phyloP scores from a whole-genome alignment of 2,888 invertebrate genomes.

The Meiosimyza decipiens region DNA sequence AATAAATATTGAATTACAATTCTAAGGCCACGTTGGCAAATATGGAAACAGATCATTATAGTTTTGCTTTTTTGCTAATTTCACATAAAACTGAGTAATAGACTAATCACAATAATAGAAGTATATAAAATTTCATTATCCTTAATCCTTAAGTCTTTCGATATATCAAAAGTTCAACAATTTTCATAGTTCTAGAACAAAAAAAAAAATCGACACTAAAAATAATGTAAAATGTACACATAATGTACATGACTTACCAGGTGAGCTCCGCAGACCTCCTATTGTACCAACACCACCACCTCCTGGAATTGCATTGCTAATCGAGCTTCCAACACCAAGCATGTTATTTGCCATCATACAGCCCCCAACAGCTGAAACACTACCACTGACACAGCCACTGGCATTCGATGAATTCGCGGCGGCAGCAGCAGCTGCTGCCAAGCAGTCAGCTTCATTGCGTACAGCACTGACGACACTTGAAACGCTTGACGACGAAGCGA shows the following conservation, averaged over 20 bases:
- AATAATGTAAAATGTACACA: too few relatives aligned
- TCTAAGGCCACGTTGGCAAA: neutral
- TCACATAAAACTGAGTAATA: too few relatives aligned
- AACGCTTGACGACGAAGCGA: slow-evolving; percentile 65
- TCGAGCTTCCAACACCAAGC: slow-evolving; percentile 37
- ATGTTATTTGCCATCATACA: slow-evolving; percentile 25
- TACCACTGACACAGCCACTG: slow-evolving; percentile 50
- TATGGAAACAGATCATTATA: too few relatives aligned
- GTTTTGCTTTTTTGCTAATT: too few relatives aligned
- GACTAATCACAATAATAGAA: too few relatives aligned
- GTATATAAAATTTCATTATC: too few relatives aligned
- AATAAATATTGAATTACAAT: slow-evolving; percentile 13
- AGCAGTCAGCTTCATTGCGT: slow-evolving; percentile 57
- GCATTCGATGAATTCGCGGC: slow-evolving; percentile 45
- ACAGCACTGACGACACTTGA: slow-evolving; percentile 65
- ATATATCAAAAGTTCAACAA: too few relatives aligned
- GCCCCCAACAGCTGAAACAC: slow-evolving; percentile 39
- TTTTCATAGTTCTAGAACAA: too few relatives aligned
- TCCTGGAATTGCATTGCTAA: slow-evolving; percentile 7
- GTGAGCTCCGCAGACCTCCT: slow-evolving; percentile 55
- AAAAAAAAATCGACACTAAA: too few relatives aligned
- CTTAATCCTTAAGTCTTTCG: too few relatives aligned
- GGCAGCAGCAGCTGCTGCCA: slow-evolving; percentile 51
- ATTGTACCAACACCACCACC: slow-evolving; percentile 46
- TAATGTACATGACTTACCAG: slow-evolving; percentile 56